Percentiles rank a stretch among this genome's conserved stretches.
These are phyloP conservation scores for Sarcoramphus papa DNA, from an alignment of 2,797 vertebrate species.

Conservation along the genomic window DNA sequence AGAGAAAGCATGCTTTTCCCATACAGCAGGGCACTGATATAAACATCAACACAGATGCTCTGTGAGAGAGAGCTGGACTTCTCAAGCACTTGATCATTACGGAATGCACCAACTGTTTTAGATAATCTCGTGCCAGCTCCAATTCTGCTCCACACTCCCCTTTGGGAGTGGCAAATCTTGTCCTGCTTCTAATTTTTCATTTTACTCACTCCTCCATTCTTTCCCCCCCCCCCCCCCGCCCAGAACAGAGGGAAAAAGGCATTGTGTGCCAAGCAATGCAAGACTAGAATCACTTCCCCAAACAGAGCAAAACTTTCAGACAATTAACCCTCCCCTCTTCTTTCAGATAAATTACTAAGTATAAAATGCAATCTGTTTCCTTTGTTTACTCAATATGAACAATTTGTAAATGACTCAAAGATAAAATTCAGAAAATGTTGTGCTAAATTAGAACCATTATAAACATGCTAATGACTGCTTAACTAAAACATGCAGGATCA, in stretches of 20 bases:
- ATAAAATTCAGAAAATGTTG: slow-evolving; percentile 84
- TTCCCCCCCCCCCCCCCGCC: too few species aligned
- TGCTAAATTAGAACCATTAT: slow-evolving; percentile 85
- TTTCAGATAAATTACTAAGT: slow-evolving; percentile 83
- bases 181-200: slow-evolving; percentile 79
- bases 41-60: slow-evolving; percentile 89
- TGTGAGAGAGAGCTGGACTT: slow-evolving; percentile 76
- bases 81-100: slow-evolving; percentile 96
- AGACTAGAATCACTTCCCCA: slow-evolving; percentile 75
- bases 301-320: slow-evolving; percentile 80
- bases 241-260: slow-evolving; percentile 71
- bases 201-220: slow-evolving; percentile 80
- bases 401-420: slow-evolving; percentile 84
- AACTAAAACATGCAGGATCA: slow-evolving; percentile 79
- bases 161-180: slow-evolving; percentile 77
- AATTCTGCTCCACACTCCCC: slow-evolving; percentile 90
- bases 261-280: slow-evolving; percentile 83
- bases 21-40: slow-evolving; percentile 76
- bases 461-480: slow-evolving; percentile 82
- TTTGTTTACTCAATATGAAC: slow-evolving; percentile 85
- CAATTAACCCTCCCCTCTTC: slow-evolving; percentile 83
- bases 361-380: slow-evolving; percentile 84
- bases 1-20: slow-evolving; percentile 80
- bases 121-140: slow-evolving; percentile 97
- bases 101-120: slow-evolving; percentile 98